Evolutionary conservation across 1,140 invertebrate species (phyloP).

Genomic region (Metaphire vulgaris): DNA sequence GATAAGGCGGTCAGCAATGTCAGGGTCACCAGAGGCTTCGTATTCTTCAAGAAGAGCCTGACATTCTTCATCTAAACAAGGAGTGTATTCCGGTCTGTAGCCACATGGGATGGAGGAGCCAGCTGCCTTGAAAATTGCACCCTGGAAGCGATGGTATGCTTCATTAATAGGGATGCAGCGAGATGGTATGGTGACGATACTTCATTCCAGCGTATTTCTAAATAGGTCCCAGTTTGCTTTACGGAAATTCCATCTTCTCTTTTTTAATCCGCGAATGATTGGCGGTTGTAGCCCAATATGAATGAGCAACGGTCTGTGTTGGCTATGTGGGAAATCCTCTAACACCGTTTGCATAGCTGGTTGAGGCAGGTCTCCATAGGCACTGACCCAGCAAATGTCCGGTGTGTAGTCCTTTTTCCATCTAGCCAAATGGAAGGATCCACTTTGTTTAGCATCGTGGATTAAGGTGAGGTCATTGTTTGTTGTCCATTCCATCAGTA

Average conservation of each 20-base stretch:
- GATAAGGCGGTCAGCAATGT: background rate
- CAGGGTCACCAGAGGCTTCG: background rate
- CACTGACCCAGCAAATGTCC: no score
- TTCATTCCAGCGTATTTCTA: background rate
- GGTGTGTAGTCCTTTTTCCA: no score
- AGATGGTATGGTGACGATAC: background rate
- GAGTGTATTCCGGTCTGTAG: background rate
- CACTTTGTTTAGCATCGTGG: no score
- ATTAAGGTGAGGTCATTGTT: no score
- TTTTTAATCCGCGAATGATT: background rate
- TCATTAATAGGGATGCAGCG: background rate
- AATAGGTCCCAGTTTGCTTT: background rate
- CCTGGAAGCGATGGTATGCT: background rate
- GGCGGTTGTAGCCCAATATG: background rate
- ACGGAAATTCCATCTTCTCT: background rate
- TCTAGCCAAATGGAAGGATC: no score
- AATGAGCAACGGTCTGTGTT: background rate
- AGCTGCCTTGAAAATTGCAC: background rate
- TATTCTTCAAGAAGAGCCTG: background rate
- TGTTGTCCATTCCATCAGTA: no score
- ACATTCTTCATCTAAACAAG: background rate
- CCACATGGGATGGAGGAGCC: background rate
- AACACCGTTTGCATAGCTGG: background rate
- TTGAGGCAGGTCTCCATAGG: no score
- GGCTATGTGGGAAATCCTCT: background rate